Base-by-base conservation (phyloP, 2,113 vertebrate genomes). In the Dipodomys stephensi region DNA sequence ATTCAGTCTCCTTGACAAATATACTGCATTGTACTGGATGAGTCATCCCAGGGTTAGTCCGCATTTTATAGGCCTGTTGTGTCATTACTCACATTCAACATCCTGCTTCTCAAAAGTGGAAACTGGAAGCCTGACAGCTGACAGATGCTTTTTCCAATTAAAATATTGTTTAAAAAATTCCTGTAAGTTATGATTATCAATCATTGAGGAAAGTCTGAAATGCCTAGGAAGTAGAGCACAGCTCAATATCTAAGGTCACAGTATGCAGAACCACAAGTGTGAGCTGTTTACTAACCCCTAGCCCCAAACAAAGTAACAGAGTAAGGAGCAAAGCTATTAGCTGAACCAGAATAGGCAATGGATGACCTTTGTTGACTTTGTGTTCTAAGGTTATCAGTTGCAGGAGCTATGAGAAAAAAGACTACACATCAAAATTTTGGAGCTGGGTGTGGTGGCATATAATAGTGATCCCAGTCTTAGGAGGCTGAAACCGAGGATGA, bases 1-100 rank as follows among this genome's bases (percentile, higher is more conserved):
- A 98, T 98, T 98, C 98, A 98, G 98, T 96, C 98, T 98, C 98
- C 98, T 98, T 98, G 98, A 98, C 98, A 98, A 98, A 98, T 98
- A 98, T 96, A 98, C 98, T 96, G 98, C 98, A 98, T 96, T 97
- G 97, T 97, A 97, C 96, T 1, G 95, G 85, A 97, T 99, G 98
- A 99, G 90, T 99, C 98, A 99, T 98, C 98, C 65, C 96, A 96
- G 97, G 98, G 98, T 97, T 98, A 98, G 98, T 98, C 98, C 97
- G 97, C 97, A 95, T 96, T 98, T 97, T 96, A 98, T 96, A 97
- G 97, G 98, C 98, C 98, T 93, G 97, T 97, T 95, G 95, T 94
- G 96, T 98, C 97, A 98, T 98, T 98, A 97, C 97, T 98, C 98
- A 98, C 94, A 97, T 92, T 82, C 97, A 97, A 97, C 97, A 98